Evolutionary conservation across 2,113 vertebrate genomes (phyloP).

Genomic region (Ciconia boyciana): DNA sequence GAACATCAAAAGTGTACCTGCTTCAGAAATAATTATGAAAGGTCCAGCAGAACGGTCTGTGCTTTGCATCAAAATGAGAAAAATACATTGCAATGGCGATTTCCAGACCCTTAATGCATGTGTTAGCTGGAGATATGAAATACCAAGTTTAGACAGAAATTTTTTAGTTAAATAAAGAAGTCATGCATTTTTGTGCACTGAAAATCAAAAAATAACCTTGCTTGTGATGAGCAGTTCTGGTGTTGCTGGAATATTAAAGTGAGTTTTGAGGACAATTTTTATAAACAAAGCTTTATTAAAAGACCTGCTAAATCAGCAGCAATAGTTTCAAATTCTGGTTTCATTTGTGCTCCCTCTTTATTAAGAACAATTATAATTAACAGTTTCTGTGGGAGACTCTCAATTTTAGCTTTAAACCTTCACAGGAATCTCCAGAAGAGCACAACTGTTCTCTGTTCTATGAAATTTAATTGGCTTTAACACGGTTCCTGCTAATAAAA

Average conservation of each 20-base stretch:
- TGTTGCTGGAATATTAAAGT: background rate
- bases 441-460: slow-evolving; percentile 39
- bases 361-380: slow-evolving; percentile 65
- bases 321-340: slow-evolving; percentile 24
- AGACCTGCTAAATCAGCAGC: background rate
- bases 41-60: background rate
- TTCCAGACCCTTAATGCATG: background rate
- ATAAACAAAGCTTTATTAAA: background rate
- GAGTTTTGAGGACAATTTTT: background rate
- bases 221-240: background rate
- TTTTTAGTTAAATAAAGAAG: background rate
- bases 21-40: background rate
- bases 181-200: background rate
- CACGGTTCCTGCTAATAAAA: slow-evolving; percentile 51
- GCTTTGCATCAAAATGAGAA: background rate
- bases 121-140: background rate
- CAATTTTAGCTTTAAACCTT: slow-evolving; percentile 55
- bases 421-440: slow-evolving; percentile 53
- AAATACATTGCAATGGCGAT: background rate
- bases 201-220: background rate
- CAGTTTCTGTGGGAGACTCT: slow-evolving; percentile 46
- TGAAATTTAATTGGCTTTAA: slow-evolving; percentile 66
- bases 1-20: background rate
- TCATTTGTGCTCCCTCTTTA: slow-evolving; percentile 40
- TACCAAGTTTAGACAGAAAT: background rate